These are phyloP conservation scores for Bujurquina vittata DNA, from an alignment of 2,113 vertebrate genomes.

Conservation along the genomic window DNA sequence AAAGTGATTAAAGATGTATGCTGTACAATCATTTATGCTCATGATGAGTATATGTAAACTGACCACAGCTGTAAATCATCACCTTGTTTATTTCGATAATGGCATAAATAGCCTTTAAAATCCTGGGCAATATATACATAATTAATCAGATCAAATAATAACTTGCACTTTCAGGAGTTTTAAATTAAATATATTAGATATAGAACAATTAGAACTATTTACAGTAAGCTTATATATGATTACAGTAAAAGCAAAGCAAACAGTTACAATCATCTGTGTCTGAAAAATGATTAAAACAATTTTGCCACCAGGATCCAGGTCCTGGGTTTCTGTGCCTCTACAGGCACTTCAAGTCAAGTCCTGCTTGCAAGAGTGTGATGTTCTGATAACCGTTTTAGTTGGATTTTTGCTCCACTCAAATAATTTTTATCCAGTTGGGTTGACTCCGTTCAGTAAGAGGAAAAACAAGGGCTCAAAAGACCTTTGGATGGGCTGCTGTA, in stretches of 20 bases:
- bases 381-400: constrained; percentile 13
- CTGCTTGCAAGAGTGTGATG: constrained; percentile 57
- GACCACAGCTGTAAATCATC: constrained; percentile 26
- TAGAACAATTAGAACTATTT: constrained; percentile 52
- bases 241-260: constrained; percentile 71
- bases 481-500: not conserved
- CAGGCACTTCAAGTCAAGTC: constrained; percentile 55
- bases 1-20: too few species aligned
- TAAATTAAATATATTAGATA: constrained; percentile 78
- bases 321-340: constrained; percentile 23
- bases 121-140: constrained; percentile 52
- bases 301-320: constrained; percentile 18
- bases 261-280: constrained; percentile 72
- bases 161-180: constrained; percentile 48
- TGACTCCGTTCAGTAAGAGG: constrained; percentile 28
- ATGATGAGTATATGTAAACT: not conserved
- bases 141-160: constrained; percentile 47
- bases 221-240: constrained; percentile 55
- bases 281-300: constrained; percentile 58
- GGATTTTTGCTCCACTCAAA: constrained; percentile 11
- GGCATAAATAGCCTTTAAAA: constrained; percentile 49
- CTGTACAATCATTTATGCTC: not conserved
- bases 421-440: constrained; percentile 35
- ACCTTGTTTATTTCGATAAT: constrained; percentile 67
- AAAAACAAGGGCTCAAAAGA: not conserved